Percentiles rank a stretch among this genome's conserved stretches.
Conservation (phyloP, 2,113 vertebrate genomes). For the Atrichornis clamosus region DNA sequence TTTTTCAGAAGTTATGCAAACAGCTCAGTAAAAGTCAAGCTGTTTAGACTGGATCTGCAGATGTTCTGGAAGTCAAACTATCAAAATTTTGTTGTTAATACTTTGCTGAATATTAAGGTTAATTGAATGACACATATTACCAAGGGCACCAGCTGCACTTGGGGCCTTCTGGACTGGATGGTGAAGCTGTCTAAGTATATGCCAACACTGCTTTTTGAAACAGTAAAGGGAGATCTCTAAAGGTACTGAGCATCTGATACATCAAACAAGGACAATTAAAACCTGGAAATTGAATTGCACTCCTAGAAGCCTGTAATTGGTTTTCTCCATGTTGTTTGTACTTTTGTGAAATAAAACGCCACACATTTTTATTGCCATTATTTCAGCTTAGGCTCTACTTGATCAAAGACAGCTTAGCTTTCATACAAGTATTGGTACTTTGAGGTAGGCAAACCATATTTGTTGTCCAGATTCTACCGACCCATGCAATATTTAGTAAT, state of each 20-base stretch:
- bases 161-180: not conserved
- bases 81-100: not conserved
- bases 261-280: not conserved
- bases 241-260: not conserved
- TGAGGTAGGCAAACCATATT: not conserved
- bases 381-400: not conserved
- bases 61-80: not conserved
- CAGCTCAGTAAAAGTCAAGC: not conserved
- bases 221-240: not conserved
- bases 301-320: not conserved
- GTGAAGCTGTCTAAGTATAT: not conserved
- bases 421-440: not conserved
- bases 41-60: not conserved
- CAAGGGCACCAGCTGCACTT: not conserved
- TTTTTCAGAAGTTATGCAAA: not conserved
- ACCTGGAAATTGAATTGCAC: not conserved
- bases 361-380: not conserved
- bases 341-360: not conserved
- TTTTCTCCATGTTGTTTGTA: not conserved
- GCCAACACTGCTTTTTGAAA: not conserved
- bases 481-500: not conserved
- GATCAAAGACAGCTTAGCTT: not conserved
- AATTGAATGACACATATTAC: not conserved
- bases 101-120: not conserved
- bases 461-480: not conserved